Conservation (phyloP, 2,888 invertebrate genomes). For the Onchidella celtica region DNA sequence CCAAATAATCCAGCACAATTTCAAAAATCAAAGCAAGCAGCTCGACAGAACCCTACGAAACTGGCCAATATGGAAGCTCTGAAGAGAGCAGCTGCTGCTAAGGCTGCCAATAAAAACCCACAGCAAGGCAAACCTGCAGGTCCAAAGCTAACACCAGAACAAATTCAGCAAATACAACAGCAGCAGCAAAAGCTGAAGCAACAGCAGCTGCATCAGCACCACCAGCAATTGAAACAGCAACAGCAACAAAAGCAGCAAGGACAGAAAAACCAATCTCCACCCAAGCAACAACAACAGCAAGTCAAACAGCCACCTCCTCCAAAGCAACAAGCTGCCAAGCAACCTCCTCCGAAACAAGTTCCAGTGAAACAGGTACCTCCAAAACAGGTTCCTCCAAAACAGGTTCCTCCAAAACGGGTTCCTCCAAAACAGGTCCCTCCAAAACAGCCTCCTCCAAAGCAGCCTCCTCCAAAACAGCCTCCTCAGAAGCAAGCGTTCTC, state of each 20-base stretch:
- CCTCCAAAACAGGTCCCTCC: not conserved
- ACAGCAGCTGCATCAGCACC: conserved; percentile 49
- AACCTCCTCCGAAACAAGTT: not conserved
- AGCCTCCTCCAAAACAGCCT: not conserved
- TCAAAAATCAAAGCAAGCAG: not conserved
- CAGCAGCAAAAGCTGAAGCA: conserved; percentile 68
- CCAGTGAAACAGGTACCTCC: not conserved
- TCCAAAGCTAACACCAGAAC: not conserved
- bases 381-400: conserved; percentile 3
- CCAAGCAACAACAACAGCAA: not conserved
- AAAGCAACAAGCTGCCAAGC: not conserved
- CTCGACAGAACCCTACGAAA: not conserved
- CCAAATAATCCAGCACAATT: not conserved
- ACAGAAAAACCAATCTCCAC: conserved; percentile 15
- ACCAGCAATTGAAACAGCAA: not conserved
- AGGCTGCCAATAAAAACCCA: not conserved
- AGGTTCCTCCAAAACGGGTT: not conserved
- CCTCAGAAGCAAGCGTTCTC: not conserved
- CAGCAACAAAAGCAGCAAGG: conserved; percentile 20
- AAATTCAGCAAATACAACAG: conserved; percentile 13
- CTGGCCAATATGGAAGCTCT: not conserved
- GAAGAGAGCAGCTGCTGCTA: conserved; percentile 23
- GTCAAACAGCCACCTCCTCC: not conserved
- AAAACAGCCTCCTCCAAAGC: conserved; percentile 11
- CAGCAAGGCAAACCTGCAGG: not conserved